Evolutionary conservation across 2,797 vertebrate genomes (phyloP), one percentile per base, ranked within the genome.

Genomic region (Lateolabrax maculatus): DNA sequence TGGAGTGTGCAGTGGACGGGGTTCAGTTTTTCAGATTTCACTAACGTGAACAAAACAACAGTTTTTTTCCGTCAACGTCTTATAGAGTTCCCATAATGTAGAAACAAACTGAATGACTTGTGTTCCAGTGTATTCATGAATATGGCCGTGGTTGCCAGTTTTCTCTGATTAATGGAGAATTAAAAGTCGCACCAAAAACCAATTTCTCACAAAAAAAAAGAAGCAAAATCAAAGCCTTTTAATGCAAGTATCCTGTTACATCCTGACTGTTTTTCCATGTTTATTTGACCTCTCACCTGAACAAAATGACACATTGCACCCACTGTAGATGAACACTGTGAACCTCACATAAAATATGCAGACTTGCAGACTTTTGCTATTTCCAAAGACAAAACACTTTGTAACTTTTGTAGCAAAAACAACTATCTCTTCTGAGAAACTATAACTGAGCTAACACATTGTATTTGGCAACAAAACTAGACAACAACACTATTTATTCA

Each of bases 21-120:
- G 49, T 56, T 77, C 15, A 1, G 49, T 31, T 77, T 75, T 70
- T 48, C 43, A 56, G 44, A 63, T 70, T 71, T 60, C 3, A 23
- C 23, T 25, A 18, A 64, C 34, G 31, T 58, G 31, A 44, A 52
- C 65, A 43, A 55, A 46, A 72, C 25, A n/a, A 12, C n/a, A 44
- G 16, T 7, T 10, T 19, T 36, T 29, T 56, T n/a, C 29, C 34
- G 21, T 46, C 10, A 34, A 6, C 16, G 13, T 16, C 18, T 43
- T 49, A n/a, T 27, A 43, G 19, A 70, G 36, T 18, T 58, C 1
- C 6, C 0, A n/a, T 49, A 15, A 48, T 16, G 11, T 55, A 43
- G 36, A 53, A 6, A 53, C 9, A 2, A 23, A 27, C 0, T 21
- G n/a, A 57, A n/a, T 36, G 6, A 16, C 39, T 27, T 70, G 15